Evolutionary conservation across 2,888 invertebrate species (phyloP).

Genomic region (Miltochrista miniata): DNA sequence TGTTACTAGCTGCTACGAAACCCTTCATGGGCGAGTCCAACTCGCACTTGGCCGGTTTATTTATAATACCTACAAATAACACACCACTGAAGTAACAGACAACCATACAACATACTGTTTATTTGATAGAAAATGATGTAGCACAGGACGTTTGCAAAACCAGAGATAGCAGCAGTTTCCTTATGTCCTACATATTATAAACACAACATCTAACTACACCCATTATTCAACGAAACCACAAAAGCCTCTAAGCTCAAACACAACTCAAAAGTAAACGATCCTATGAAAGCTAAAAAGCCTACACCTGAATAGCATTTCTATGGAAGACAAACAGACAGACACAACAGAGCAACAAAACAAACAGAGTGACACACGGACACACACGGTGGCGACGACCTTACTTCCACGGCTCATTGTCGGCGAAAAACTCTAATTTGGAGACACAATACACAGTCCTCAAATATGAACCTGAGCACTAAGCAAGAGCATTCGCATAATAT

Average conservation of each 20-base stretch:
- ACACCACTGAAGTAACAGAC: no score
- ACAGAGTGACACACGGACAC: constrained; percentile 41
- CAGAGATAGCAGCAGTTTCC: not conserved
- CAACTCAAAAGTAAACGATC: constrained; percentile 10
- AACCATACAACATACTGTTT: no score
- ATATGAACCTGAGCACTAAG: no score
- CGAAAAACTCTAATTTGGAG: constrained; percentile 42
- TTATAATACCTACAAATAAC: no score
- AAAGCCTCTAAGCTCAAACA: constrained; percentile 9
- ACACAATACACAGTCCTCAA: no score
- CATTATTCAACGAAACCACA: constrained; percentile 7
- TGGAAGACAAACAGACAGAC: constrained; percentile 30
- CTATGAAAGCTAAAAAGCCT: constrained; percentile 7
- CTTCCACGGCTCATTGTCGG: constrained; percentile 72
- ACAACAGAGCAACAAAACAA: constrained; percentile 23
- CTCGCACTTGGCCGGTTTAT: no score
- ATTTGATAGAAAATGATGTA: no score
- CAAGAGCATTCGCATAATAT: no score
- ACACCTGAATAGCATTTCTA: constrained; percentile 36
- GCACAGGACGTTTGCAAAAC: no score
- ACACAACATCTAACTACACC: not conserved
- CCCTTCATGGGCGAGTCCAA: no score
- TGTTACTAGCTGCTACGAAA: no score
- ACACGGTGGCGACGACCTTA: constrained; percentile 50
- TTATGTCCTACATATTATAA: not conserved